A percentile compares a stretch with the other conserved stretches of the same genome.
phyloP scores from a whole-genome alignment of 2,113 vertebrate species.

The Psittacara wagleri region DNA sequence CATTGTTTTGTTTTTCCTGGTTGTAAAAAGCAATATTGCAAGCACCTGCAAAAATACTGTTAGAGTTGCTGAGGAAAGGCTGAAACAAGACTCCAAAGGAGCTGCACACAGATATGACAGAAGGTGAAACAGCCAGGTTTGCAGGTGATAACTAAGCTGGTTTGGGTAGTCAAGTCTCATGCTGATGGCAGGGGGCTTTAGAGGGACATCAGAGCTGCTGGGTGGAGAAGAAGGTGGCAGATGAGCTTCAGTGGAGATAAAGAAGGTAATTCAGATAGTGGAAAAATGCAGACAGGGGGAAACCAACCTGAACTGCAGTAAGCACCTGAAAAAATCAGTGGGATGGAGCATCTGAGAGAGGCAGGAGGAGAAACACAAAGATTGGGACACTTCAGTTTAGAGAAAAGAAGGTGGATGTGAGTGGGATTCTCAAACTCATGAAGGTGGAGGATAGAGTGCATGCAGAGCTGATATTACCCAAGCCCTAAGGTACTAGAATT shows the following conservation, averaged over 20 bases:
- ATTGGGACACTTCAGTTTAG: neutral
- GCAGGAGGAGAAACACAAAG: neutral
- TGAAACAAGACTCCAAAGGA: neutral
- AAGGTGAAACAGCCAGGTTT: neutral
- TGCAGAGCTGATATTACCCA: neutral
- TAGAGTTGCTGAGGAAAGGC: neutral
- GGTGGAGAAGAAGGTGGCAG: neutral
- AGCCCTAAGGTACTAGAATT: neutral
- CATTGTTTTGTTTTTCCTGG: neutral
- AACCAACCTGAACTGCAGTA: neutral
- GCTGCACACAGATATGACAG: neutral
- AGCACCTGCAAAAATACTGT: neutral
- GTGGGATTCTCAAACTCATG: neutral
- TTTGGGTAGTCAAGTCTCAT: neutral
- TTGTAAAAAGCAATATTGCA: fast-evolving
- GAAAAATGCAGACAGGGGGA: neutral
- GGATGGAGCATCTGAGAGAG: neutral
- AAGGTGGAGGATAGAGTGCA: neutral
- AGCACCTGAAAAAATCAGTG: neutral
- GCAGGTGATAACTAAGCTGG: neutral
- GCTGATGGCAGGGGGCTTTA: neutral
- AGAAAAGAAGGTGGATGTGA: neutral
- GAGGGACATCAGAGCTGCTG: neutral
- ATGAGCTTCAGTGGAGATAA: neutral
- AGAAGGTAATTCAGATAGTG: neutral